A percentile compares a stretch with the other conserved stretches of the same genome.
phyloP scores from a whole-genome alignment of 2,888 invertebrate genomes.

The Mylabris sibirica region DNA sequence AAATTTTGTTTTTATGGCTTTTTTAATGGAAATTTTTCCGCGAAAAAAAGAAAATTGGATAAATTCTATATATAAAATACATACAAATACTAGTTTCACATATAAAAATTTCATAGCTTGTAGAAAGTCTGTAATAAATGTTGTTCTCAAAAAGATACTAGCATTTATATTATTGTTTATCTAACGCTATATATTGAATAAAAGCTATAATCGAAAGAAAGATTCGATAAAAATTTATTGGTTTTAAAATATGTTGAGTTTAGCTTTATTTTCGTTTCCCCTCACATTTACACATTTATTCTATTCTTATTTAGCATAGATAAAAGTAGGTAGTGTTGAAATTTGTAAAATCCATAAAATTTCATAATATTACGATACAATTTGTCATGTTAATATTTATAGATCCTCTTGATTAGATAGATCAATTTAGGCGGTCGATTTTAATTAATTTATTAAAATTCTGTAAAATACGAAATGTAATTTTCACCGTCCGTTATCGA shows the following conservation, averaged over 20 bases:
- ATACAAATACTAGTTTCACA: not conserved
- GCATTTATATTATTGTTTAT: not conserved
- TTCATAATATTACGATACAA: not conserved
- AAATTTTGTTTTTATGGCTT: not conserved
- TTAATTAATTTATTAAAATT: not conserved
- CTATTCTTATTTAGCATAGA: not conserved
- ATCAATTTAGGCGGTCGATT: not conserved
- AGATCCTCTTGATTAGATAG: not conserved
- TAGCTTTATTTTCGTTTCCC: not conserved
- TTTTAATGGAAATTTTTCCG: not conserved
- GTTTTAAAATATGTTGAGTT: not conserved
- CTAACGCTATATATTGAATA: not conserved
- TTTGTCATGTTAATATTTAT: not conserved
- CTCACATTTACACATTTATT: not conserved
- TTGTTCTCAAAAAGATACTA: not conserved
- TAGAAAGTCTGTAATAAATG: constrained; percentile 1
- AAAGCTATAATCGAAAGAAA: not conserved
- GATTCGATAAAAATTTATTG: not conserved
- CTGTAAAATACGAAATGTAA: not conserved
- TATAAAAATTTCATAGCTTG: not conserved
- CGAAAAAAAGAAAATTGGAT: not conserved
- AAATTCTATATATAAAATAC: not conserved
- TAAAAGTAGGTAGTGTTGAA: not conserved
- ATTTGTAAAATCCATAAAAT: not conserved
- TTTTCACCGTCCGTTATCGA: not conserved